Conservation (phyloP, 2,797 vertebrate genomes). For the Tolypeutes matacus region DNA sequence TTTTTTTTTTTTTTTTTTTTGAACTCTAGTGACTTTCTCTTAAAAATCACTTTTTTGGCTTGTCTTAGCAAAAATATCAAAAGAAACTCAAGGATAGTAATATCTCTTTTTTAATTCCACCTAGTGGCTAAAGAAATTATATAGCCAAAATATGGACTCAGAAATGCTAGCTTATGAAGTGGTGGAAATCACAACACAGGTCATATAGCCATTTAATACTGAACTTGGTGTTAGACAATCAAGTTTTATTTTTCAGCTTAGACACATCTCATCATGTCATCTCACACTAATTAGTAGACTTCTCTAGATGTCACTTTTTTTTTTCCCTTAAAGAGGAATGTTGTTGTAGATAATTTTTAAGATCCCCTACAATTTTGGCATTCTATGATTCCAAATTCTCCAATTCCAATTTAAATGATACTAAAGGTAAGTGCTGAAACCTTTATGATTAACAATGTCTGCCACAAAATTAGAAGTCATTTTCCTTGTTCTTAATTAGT, state of each 20-base stretch:
- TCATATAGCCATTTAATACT: background rate
- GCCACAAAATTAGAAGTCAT: background rate
- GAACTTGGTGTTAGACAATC: background rate
- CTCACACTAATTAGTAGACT: slow-evolving; percentile 3
- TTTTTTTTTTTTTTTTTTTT: too few species aligned
- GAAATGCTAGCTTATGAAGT: slow-evolving; percentile 3
- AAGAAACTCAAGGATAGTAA: background rate
- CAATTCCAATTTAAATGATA: background rate
- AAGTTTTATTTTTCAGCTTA: background rate
- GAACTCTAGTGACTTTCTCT: background rate
- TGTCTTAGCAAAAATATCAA: background rate
- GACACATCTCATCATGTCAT: background rate
- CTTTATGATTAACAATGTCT: background rate
- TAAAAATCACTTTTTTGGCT: background rate
- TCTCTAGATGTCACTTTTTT: background rate
- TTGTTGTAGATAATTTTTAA: background rate
- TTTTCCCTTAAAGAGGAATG: background rate
- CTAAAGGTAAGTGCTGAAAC: background rate
- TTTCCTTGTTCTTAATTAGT: background rate
- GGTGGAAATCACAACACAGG: background rate
- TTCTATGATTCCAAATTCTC: background rate
- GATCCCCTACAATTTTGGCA: background rate
- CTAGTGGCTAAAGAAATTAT: background rate
- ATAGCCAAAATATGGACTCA: background rate
- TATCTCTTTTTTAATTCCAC: background rate